Base-by-base conservation (phyloP, 2,888 invertebrate genomes). In the Hydriomena furcata region DNA sequence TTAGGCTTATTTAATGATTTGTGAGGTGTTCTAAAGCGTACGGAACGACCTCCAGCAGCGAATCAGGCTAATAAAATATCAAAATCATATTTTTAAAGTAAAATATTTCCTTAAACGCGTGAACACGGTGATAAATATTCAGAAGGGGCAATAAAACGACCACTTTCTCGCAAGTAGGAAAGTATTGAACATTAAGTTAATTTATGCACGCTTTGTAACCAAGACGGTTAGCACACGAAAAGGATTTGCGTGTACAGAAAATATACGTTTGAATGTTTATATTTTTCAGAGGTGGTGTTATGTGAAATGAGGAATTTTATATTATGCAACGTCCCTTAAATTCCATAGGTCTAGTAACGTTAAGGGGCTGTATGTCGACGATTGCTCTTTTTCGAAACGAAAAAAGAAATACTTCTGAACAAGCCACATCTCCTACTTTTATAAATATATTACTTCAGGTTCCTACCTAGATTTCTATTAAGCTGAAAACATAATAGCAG, bases 111-210 rank as follows among this genome's bases (percentile, higher is more conserved):
- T 60, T 67, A 69, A 76, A 79, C 74, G 69, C 73, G 73, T 74
- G 77, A 78, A 79, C 76, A 77, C 66, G 72, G 69, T 64, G 76
- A 85, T 87, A 86, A 86, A 87, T 84, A 82, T 83, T 82, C 80
- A 74, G 71, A 71, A 73, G 73, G 70, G 73, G 83, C 78, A 82
- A 84, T 85, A 85, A 84, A 84, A 80, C 76, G 76, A 79, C 84
- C 83, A 83, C 82, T 85, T 86, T 77, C 76, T 77, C 76, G 82
- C 84, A 83, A 87, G 85, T 84, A 85, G 82, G 73, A 85, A 86
- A 85, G 83, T 85, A 87, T 86, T 84, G 84, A 82, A 84, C 84
- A 84, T 86, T 85, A 84, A 85, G 73, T 80, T 86, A 87, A 88
- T 88, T 88, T 87, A 87, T 88, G 85, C 86, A 79, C 80, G 80